These are phyloP conservation scores for Terrapene triunguis DNA, from an alignment of 2,113 vertebrate species.

Conservation along the genomic window DNA sequence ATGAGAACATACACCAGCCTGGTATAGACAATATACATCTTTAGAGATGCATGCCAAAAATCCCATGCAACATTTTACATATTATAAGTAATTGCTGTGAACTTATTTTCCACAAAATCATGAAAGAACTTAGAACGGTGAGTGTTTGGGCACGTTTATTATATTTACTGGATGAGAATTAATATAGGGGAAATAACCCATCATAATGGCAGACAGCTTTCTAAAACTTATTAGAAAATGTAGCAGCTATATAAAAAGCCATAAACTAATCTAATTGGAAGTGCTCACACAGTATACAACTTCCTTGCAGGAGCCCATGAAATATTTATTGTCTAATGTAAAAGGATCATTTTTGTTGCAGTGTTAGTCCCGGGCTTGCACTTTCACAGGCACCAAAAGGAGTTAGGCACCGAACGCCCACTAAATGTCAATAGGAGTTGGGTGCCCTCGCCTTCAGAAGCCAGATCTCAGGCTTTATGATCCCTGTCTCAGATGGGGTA, in stretches of 20 bases:
- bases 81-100: neutral
- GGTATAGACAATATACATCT: neutral
- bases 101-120: neutral
- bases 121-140: neutral
- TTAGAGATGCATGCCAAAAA: neutral
- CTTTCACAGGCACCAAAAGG: neutral
- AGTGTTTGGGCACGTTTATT: neutral
- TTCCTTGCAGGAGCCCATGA: neutral
- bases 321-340: neutral
- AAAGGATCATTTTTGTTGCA: neutral
- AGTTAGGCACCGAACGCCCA: neutral
- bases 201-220: neutral
- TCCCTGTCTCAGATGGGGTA: no score
- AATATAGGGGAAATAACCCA: constrained; percentile 14
- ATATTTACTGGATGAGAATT: constrained; percentile 1
- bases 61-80: constrained; percentile 1
- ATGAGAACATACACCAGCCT: neutral
- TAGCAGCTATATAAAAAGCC: constrained; percentile 35
- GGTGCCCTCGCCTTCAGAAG: neutral
- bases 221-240: neutral
- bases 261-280: constrained; percentile 18
- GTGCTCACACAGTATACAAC: neutral
- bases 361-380: neutral
- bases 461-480: neutral
- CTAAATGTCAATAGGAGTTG: neutral